Conservation (phyloP, 2,888 invertebrate genomes). For the Pyrocoelia pectoralis region DNA sequence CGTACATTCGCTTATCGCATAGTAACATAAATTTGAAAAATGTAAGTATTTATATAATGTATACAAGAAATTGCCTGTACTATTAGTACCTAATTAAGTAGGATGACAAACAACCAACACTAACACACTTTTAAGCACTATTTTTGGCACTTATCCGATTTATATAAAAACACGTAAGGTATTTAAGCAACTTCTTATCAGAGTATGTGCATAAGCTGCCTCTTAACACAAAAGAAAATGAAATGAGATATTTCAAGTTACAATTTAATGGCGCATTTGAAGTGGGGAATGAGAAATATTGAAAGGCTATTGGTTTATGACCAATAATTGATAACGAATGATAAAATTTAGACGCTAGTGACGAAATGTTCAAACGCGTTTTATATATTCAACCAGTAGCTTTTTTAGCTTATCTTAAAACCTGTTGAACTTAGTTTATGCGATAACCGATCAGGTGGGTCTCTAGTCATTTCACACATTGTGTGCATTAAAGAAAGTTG, state of each 20-base stretch:
- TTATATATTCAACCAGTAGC: background rate
- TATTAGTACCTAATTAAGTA: background rate
- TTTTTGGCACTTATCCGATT: background rate
- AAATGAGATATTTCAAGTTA: conserved; percentile 6
- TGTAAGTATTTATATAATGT: background rate
- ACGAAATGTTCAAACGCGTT: conserved; percentile 19
- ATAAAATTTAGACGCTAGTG: conserved; percentile 32
- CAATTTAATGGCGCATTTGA: conserved; percentile 10
- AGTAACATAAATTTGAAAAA: background rate
- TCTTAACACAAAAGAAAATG: background rate
- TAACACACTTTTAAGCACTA: background rate
- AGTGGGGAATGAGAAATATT: conserved; percentile 31
- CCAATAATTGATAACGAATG: conserved; percentile 53
- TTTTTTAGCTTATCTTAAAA: background rate
- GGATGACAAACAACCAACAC: too few relatives aligned
- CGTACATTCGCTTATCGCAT: background rate
- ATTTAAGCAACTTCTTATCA: background rate
- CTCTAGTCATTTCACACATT: background rate
- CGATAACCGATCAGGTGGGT: background rate
- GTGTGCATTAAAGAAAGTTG: background rate
- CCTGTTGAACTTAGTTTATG: background rate
- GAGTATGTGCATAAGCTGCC: background rate
- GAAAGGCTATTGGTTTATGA: conserved; percentile 45
- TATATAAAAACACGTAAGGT: background rate
- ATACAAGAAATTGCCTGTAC: background rate